Percentiles rank a stretch among this genome's conserved stretches.
Evolutionary conservation across 2,113 vertebrate genomes (phyloP).

Genomic region (Lontra canadensis): DNA sequence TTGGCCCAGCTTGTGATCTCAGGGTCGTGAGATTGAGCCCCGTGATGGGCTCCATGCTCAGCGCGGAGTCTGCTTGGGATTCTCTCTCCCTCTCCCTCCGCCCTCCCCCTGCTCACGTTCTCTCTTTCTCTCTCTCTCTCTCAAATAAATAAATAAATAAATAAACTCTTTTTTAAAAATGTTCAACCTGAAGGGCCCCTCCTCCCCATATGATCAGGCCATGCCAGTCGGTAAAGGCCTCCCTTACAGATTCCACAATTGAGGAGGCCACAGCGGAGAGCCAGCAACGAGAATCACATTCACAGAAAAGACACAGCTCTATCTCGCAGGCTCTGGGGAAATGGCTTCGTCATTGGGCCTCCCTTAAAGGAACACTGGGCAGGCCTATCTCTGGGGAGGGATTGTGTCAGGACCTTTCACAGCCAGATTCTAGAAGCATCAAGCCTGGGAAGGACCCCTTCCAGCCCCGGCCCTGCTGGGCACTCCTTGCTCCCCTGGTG

Average conservation of each 20-base stretch:
- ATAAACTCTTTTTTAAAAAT: not conserved
- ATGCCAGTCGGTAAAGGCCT: rapidly evolving
- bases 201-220: not conserved
- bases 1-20: not conserved
- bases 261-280: not conserved
- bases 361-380: not conserved
- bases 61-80: not conserved
- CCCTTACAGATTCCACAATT: not conserved
- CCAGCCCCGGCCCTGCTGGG: not conserved
- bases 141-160: not conserved
- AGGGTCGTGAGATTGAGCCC: not conserved
- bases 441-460: not conserved
- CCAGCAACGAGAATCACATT: not conserved
- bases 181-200: not conserved
- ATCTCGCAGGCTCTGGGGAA: not conserved
- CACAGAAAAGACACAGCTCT: not conserved
- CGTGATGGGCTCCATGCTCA: not conserved
- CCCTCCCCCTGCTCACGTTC: not conserved
- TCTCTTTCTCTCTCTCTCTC: not conserved
- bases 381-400: not conserved
- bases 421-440: not conserved
- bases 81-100: not conserved
- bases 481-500: not conserved
- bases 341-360: not conserved
- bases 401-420: not conserved